These are phyloP conservation scores for Leptinotarsa tumamoca DNA, from an alignment of 2,888 invertebrate species.

Conservation along the genomic window DNA sequence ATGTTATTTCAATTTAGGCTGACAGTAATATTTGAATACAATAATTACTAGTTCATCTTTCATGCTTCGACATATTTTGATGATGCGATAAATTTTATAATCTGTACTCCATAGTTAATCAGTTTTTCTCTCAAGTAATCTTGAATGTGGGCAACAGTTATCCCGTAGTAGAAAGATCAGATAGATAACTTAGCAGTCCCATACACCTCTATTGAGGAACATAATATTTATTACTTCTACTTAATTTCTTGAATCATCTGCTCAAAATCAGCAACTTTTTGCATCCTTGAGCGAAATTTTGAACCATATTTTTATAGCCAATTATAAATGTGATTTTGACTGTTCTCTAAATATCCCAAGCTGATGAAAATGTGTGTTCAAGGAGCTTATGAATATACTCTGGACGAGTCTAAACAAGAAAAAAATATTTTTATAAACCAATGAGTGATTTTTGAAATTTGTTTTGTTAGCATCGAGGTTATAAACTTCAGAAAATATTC, in stretches of 20 bases:
- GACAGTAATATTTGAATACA: not conserved
- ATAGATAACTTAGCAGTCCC: not conserved
- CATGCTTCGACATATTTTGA: not conserved
- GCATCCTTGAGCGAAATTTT: not conserved
- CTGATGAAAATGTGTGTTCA: conserved; percentile 19
- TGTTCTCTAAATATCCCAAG: conserved; percentile 20
- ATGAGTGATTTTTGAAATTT: conserved; percentile 3
- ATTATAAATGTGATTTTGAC: conserved; percentile 39
- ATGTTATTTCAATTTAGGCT: not conserved
- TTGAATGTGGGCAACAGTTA: not conserved
- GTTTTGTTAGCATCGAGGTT: conserved; percentile 1
- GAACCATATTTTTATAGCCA: conserved; percentile 14
- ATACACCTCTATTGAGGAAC: not conserved
- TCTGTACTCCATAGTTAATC: not conserved
- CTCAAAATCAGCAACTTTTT: conserved; percentile 39
- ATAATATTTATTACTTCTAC: no score
- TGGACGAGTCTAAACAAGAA: conserved; percentile 9
- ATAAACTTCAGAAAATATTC: conserved; percentile 1
- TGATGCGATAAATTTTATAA: not conserved
- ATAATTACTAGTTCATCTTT: not conserved
- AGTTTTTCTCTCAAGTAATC: not conserved
- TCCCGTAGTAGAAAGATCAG: not conserved
- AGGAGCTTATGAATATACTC: conserved; percentile 22
- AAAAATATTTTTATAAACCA: conserved; percentile 17
- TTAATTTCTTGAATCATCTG: not conserved